Conservation (phyloP, 2,888 invertebrate genomes). For the Agrochola lychnidis region DNA sequence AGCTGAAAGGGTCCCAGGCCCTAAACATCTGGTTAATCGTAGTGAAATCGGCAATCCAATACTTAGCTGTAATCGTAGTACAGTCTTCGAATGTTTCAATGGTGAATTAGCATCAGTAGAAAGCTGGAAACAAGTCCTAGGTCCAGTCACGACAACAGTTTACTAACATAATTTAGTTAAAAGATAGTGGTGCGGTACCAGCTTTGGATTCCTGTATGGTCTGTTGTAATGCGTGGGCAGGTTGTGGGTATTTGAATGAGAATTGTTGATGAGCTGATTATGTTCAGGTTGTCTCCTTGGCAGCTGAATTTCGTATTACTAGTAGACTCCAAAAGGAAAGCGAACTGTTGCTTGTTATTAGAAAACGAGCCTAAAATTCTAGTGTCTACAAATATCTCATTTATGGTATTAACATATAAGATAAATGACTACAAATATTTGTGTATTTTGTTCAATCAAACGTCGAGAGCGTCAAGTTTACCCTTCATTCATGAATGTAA, state of each 20-base stretch:
- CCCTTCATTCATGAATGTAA: conserved; percentile 49
- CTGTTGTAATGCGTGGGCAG: conserved; percentile 27
- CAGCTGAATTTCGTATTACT: neutral
- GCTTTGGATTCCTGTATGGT: conserved; percentile 27
- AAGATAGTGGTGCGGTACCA: conserved; percentile 37
- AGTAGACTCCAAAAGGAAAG: neutral
- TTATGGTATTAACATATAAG: neutral
- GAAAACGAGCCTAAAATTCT: neutral
- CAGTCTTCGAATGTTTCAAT: conserved; percentile 56
- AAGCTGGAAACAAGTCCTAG: conserved; percentile 48
- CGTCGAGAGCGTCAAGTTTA: conserved; percentile 29
- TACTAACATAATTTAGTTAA: conserved; percentile 47
- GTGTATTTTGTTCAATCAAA: conserved; percentile 32
- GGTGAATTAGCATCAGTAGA: conserved; percentile 55
- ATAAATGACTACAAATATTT: conserved; percentile 27
- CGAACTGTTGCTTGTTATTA: neutral
- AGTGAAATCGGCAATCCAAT: conserved; percentile 58
- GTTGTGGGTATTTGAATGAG: conserved; percentile 21
- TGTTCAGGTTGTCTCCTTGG: neutral
- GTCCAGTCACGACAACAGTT: conserved; percentile 48
- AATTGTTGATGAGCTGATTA: neutral
- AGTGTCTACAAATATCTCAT: neutral
- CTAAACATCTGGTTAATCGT: conserved; percentile 60
- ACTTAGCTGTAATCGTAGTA: conserved; percentile 43
- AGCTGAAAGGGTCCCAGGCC: conserved; percentile 49